Percentiles rank a stretch among this genome's conserved stretches.
Conservation (phyloP, 2,888 invertebrate species). For the Tolmerus cingulatus region DNA sequence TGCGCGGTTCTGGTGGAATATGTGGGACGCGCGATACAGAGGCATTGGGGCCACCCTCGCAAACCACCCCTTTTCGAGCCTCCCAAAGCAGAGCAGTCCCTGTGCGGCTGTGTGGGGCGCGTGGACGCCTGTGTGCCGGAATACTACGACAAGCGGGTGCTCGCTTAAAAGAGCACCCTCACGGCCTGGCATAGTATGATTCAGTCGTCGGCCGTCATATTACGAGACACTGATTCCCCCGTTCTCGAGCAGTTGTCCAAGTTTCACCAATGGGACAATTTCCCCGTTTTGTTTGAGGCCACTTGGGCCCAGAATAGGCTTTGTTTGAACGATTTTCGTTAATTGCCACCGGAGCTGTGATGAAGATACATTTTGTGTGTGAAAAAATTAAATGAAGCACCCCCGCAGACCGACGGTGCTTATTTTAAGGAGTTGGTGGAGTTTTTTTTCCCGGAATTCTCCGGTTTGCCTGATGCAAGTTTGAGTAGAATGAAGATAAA, state of each 20-base stretch:
- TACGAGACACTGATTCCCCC: constrained; percentile 33
- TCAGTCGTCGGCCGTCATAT: constrained; percentile 42
- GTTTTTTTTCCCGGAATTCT: neutral
- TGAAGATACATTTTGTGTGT: neutral
- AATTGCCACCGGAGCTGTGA: neutral
- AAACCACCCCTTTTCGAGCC: neutral
- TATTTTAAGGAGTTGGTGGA: neutral
- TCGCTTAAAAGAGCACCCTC: constrained; percentile 28
- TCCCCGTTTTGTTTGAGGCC: neutral
- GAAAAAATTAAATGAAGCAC: neutral
- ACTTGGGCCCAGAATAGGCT: neutral
- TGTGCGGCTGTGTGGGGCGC: neutral
- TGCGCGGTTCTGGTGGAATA: neutral
- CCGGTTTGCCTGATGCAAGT: neutral
- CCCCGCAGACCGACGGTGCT: neutral
- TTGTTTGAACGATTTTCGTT: neutral
- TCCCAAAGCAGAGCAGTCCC: neutral
- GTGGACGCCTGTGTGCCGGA: neutral
- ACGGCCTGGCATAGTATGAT: constrained; percentile 31
- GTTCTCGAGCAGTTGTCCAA: neutral
- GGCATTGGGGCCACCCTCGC: neutral
- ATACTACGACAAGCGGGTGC: neutral
- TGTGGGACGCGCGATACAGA: neutral
- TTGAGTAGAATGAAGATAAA: neutral
- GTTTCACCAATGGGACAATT: constrained; percentile 18